Evolutionary conservation across 35 echinoderm and acorn worm species (phyloP).

Genomic region (Holothuria glaberrima): DNA sequence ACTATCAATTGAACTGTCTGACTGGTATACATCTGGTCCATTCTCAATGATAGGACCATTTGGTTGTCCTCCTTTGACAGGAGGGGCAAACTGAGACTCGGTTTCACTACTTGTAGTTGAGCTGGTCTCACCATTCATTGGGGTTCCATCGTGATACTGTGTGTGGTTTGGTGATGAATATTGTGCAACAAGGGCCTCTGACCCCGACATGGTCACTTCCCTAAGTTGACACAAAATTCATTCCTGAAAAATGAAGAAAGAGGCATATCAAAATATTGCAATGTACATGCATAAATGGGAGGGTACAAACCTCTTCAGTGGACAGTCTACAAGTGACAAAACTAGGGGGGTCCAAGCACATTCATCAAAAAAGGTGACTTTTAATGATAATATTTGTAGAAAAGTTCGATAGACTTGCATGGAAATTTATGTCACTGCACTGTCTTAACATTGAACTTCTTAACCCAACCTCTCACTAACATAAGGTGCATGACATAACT

Average conservation of each 20-base stretch:
- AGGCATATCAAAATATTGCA: neutral
- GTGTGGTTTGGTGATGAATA: conserved; percentile 73
- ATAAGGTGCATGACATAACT: no score
- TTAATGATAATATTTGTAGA: no score
- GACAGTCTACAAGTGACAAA: no score
- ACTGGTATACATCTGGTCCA: conserved; percentile 82
- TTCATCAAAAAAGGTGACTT: no score
- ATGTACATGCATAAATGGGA: no score
- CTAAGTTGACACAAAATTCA: conserved; percentile 36
- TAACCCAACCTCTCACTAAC: no score
- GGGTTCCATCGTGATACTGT: conserved; percentile 67
- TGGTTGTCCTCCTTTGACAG: conserved; percentile 51
- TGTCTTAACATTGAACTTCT: no score
- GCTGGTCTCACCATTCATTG: conserved; percentile 86
- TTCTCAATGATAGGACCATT: conserved; percentile 77
- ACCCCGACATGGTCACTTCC: conserved; percentile 73
- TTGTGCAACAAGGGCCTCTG: conserved; percentile 71
- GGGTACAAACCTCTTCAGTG: no score
- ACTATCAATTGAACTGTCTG: conserved; percentile 82
- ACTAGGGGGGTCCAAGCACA: no score
- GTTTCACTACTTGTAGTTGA: conserved; percentile 82
- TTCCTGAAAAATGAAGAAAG: conserved; percentile 28
- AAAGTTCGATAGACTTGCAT: no score
- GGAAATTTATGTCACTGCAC: no score
- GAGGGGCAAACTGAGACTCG: conserved; percentile 56